Evolutionary conservation across 2,888 invertebrate genomes (phyloP), one percentile per base, ranked within the genome.

Genomic region (Dasypolia templi): DNA sequence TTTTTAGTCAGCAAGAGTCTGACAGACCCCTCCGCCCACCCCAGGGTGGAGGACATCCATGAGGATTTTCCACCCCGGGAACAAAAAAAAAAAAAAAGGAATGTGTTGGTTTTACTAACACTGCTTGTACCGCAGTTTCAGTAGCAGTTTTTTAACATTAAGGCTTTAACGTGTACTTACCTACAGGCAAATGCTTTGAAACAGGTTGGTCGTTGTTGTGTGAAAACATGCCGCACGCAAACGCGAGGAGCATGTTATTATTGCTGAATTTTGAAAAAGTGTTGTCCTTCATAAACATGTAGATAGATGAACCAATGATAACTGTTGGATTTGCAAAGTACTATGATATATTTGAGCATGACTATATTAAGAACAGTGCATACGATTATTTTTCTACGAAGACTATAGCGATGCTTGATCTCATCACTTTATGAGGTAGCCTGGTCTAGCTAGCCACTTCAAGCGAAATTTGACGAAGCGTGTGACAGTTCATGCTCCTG

Each of bases 121-220:
- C 44, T 68, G 14, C 14, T 44, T 9, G 19, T n/a, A 29, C 5
- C 26, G 32, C 32, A 67, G n/a, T 44, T 66, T 67, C 14, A 14
- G 53, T 70, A 51, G n/a, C 67, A 42, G 49, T n/a, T 53, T 44
- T 32, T 49, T 69, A 4, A 26, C 3, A n/a, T n/a, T n/a, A n/a
- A 11, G 49, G 14, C 39, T 56, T 39, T 61, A 17, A 42, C 29
- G 11, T 7, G 22, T n/a, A 32, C 5, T 5, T 19, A 17, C 5
- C 9, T 19, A 17, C n/a, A 42, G 19, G 19, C 5, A 70, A 70
- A 53, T 53, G 42, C 14, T 0, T 29, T 39, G n/a, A 53, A 53
- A 71, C 53, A 12, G 7, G 2, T n/a, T 17, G 22, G 11, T 7
- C n/a, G 11, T 67, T 44, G 9, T 32, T 67, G 7, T 58, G 22